Base-by-base conservation (phyloP, 2,113 vertebrate genomes). In the Nyctereutes procyonoides region DNA sequence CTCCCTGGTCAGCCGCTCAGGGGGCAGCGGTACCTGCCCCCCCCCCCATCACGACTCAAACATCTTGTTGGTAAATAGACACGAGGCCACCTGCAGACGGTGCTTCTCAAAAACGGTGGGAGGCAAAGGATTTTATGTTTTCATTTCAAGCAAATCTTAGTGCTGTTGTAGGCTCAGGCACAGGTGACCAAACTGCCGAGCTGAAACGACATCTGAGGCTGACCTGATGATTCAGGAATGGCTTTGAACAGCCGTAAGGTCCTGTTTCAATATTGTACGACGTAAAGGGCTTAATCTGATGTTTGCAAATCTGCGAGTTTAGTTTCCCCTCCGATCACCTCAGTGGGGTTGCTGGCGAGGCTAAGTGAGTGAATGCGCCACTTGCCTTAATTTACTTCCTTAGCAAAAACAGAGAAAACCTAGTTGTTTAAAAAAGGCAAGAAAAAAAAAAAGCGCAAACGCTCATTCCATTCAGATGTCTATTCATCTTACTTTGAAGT, bases 401-500 rank as follows among this genome's bases (percentile, higher is more conserved):
- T 35, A 79, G 56, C 32, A 60, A 93, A 93, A 81, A 58, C 16
- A 73, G 35, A 85, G 22, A 77, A 94, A 90, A 65, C 56, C 73
- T 3, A 56, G 12, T 88, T 84, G 24, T 79, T 98, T 91, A 51
- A 76, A 90, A 90, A 77, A 86, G 22, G 60, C 53, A 56, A 2
- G 7, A 84, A 62, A 6, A 67, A 76, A 60, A 58, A 58, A 58
- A 28, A 91, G 83, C 38, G 3, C 58, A 81, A 76, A 53, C 19
- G 17, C 48, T 76, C 20, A 14, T 74, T 90, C 62, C 56, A 76
- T 90, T 82, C 43, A 88, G 85, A 84, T 90, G 92, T 79, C 87
- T 93, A 60, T 96, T 95, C 63, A 43, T 43, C 13, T 38, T 67
- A 55, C 90, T 95, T 88, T 90, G 84, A 97, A 90, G 96, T 71